A percentile compares a stretch with the other conserved stretches of the same genome.
phyloP scores from a whole-genome alignment of 1,140 invertebrate genomes.

The Asobara japonica region DNA sequence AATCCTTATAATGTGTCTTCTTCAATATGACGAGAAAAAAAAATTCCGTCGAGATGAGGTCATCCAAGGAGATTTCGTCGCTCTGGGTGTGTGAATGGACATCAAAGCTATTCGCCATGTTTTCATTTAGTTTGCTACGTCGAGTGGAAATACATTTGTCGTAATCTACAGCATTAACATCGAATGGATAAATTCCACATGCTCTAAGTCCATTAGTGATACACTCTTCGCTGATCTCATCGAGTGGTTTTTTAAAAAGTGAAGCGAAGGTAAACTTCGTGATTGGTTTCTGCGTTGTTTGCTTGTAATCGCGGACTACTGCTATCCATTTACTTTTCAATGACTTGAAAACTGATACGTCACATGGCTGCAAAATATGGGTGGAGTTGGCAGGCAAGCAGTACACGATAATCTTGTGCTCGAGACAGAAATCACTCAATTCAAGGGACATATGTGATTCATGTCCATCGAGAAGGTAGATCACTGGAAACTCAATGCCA shows the following conservation, averaged over 20 bases:
- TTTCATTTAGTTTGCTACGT: not conserved
- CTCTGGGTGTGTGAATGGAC: not conserved
- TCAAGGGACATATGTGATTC: slow-evolving; percentile 33
- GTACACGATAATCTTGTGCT: slow-evolving; percentile 57
- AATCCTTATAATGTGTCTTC: no score
- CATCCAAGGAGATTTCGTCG: no score
- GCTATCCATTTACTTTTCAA: slow-evolving; percentile 53
- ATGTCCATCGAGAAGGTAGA: slow-evolving; percentile 57
- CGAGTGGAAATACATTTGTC: slow-evolving; percentile 28
- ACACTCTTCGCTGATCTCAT: slow-evolving; percentile 35
- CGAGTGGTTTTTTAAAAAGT: slow-evolving; percentile 47
- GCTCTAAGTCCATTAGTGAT: slow-evolving; percentile 44
- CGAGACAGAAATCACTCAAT: slow-evolving; percentile 53
- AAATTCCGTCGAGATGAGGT: no score
- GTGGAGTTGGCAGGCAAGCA: slow-evolving; percentile 60
- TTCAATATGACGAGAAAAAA: no score
- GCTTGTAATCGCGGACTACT: slow-evolving; percentile 37
- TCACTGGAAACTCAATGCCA: slow-evolving; percentile 42
- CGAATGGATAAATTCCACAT: slow-evolving; percentile 42
- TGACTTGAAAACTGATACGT: slow-evolving; percentile 56
- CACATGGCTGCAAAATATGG: slow-evolving; percentile 59
- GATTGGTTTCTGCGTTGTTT: slow-evolving; percentile 28
- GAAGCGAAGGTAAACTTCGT: slow-evolving; percentile 44
- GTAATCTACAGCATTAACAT: slow-evolving; percentile 38
- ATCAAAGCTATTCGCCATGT: not conserved